Base-by-base conservation (phyloP, 2,797 vertebrate species). In the Lophotriccus pileatus region DNA sequence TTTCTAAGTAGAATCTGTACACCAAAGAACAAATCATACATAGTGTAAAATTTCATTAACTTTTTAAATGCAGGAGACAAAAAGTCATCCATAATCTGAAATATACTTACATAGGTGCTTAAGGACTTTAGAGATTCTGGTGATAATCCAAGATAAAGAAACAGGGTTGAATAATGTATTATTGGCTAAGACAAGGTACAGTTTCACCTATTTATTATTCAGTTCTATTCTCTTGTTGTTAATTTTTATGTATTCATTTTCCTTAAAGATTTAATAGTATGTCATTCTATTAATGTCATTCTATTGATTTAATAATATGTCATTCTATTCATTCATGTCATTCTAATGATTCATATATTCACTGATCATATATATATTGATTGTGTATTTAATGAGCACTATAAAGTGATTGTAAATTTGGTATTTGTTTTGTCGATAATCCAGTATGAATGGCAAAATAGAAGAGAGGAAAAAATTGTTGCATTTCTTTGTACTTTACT, bases 81-180 rank as follows among this genome's bases (percentile, higher is more conserved):
- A 58, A 88, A 23, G 12, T 58, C 14, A 39, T 39, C 24, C 5
- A 3, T 50, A 73, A 39, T 37, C 22, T 89, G 34, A 15, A 82
- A 58, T 81, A 37, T 47, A 37, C 2, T 34, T 53, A 34, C 5
- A 19, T 28, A n/a, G 11, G 19, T 81, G 7, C 14, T 67, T 84
- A 58, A 89, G 11, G 7, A 46, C 17, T 62, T 58, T 52, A 52
- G n/a, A 89, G 43, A 60, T 49, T 79, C 50, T 80, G 27, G 4
- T 91, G 22, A 10, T 32, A 84, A 52, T 84, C 46, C 8, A 49
- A 39, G 20, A 30, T 60, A 50, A 64, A 74, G 64, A 46, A 60
- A 12, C 0, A 2, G 6, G 9, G 12, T 53, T 69, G 63, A 84
- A 44, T 64, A 49, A 66, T 2, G 0, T 55, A 25, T 36, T 19